These are phyloP conservation scores for Theocolax elegans DNA, from an alignment of 1,140 invertebrate genomes.

Conservation along the genomic window DNA sequence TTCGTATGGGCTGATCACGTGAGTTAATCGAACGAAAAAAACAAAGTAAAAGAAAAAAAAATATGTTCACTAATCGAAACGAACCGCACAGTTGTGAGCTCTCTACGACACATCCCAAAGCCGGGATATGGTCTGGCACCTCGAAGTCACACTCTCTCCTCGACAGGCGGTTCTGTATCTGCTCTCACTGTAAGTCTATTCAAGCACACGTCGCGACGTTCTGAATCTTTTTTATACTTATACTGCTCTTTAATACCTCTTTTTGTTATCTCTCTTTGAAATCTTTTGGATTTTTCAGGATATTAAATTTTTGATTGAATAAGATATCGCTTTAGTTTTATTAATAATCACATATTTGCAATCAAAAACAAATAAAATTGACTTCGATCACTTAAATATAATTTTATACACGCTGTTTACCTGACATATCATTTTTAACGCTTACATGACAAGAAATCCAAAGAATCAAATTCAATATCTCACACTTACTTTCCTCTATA, in stretches of 20 bases:
- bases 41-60: background rate
- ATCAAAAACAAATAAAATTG: too few species aligned
- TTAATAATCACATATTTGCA: too few species aligned
- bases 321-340: too few species aligned
- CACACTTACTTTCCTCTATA: background rate
- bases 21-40: constrained; percentile 42
- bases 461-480: background rate
- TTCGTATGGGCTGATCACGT: constrained; percentile 61
- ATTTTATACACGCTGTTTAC: too few species aligned
- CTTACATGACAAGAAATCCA: too few species aligned
- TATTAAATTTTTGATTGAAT: background rate
- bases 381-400: too few species aligned
- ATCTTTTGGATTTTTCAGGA: background rate
- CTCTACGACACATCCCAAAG: constrained; percentile 89
- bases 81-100: constrained; percentile 83
- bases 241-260: background rate
- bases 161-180: constrained; percentile 74
- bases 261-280: background rate
- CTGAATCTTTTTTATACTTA: constrained; percentile 15
- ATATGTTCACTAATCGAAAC: constrained; percentile 43
- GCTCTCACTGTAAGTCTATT: constrained; percentile 75
- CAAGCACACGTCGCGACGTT: constrained; percentile 50
- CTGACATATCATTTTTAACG: too few species aligned
- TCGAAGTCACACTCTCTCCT: constrained; percentile 90
- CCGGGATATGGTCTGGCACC: constrained; percentile 93